phyloP scores from a whole-genome alignment of 2,888 invertebrate species.

The Gerris lacustris region DNA sequence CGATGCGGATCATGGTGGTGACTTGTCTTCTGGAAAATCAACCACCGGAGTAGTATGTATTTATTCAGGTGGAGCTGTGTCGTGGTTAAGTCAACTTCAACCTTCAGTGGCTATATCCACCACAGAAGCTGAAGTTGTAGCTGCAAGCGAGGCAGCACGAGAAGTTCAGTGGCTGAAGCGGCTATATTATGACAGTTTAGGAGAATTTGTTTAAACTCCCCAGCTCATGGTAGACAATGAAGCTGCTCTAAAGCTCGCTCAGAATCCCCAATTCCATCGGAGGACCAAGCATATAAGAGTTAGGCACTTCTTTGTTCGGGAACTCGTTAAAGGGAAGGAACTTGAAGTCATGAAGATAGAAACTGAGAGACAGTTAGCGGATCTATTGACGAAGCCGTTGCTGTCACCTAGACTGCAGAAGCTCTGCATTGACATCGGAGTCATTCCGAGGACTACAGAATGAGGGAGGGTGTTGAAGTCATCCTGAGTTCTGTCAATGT shows the following conservation, averaged over 20 bases:
- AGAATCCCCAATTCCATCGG: constrained; percentile 33
- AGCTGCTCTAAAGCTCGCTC: constrained; percentile 31
- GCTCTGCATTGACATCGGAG: not conserved
- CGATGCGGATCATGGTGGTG: constrained; percentile 35
- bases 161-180: constrained; percentile 32
- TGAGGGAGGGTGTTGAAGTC: constrained; percentile 8
- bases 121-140: constrained; percentile 24
- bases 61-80: constrained; percentile 18
- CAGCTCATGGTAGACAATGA: constrained; percentile 31
- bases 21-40: constrained; percentile 31
- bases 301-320: constrained; percentile 18
- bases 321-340: not conserved
- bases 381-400: not conserved
- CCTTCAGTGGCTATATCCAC: constrained; percentile 17
- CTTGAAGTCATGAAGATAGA: not conserved
- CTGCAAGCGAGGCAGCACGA: constrained; percentile 23
- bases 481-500: not conserved
- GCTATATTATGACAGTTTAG: constrained; percentile 31
- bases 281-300: constrained; percentile 32
- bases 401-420: not conserved
- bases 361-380: constrained; percentile 5
- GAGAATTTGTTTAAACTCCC: constrained; percentile 27
- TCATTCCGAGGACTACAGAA: not conserved
- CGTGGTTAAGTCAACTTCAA: constrained; percentile 21
- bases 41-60: constrained; percentile 30